Evolutionary conservation across 2,888 invertebrate species (phyloP), one percentile per base, ranked within the genome.

Genomic region (Urechis unicinctus): DNA sequence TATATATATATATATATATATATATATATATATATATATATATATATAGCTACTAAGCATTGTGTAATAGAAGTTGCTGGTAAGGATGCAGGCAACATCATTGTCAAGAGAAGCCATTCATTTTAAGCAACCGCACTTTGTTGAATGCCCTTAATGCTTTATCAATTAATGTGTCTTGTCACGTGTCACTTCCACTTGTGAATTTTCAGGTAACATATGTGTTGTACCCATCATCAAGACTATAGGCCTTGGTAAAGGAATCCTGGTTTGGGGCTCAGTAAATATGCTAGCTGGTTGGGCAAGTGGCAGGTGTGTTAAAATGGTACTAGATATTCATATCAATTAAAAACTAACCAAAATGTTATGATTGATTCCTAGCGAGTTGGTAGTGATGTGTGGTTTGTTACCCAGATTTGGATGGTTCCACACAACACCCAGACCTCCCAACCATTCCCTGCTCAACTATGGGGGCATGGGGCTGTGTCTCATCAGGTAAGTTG

Each of bases 221-320:
- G 42, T 45, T 9, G 61, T 61, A 9, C 59, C 59, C 79, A 79
- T 81, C 57, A 75, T 81, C 53, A 76, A 79, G 64, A 71, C 73
- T 4, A 73, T 81, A 44, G 81, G 81, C 24, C 67, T 81, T 64
- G 75, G 77, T 13, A 66, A 81, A 48, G 81, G 81, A 9, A 61
- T 81, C 26, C 75, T 81, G 49, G 73, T 81, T 49, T 81, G 81
- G 81, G 79, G 77, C 36, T 72, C 76, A 43, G 69, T 74, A 55
- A 80, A 80, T 60, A 68, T 81, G 48, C 59, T 81, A 5, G 67
- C 69, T 56, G 81, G 81, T 30, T 81, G 80, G 80, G 77, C 75
- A 47, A 78, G 73, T 53, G 78, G 78, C 46, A 72, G 77, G 77
- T 79, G 54, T 47, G 60, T 52, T 3, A n/a, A n/a, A n/a, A n/a